Evolutionary conservation across 2,797 vertebrate species (phyloP), one percentile per base, ranked within the genome.

Genomic region (Peromyscus attwateri): DNA sequence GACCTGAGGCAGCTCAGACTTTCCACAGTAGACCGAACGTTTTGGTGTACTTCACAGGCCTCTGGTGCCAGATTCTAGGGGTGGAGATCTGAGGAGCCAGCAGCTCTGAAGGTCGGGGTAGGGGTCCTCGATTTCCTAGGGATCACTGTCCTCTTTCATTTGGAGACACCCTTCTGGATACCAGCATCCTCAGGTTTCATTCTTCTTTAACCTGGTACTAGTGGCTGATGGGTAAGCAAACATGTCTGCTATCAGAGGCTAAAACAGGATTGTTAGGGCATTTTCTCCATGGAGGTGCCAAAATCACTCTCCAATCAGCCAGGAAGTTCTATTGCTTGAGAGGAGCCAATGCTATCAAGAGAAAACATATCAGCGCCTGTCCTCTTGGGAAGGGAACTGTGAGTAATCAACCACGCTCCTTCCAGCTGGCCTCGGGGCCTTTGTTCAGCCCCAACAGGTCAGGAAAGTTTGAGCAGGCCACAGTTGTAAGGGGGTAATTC

Each of bases 301-400:
- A 98, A 99, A 99, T 99, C 98, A 97, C 97, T 97, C 98, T 98
- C 97, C 82, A 98, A 99, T 99, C 98, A 98, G 98, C 97, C 98
- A 99, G 99, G 99, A 99, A 99, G 98, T 98, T 98, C 98, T 99
- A 98, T 98, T 99, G 98, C 99, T 99, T 97, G 95, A 98, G 97
- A 98, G 99, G 98, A 99, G 98, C 98, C 98, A 98, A 97, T 95
- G 97, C 98, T 99, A 99, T 99, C 98, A 98, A 98, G 98, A 98
- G 99, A 99, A 99, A 99, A 98, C 98, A 98, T 96, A 97, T 98
- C 98, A 98, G 98, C 97, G 97, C 97, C 98, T 97, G 97, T 98
- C 98, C 96, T 98, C 98, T 98, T 97, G 98, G 99, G 99, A 99
- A 99, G 98, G 97, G 98, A 98, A 98, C 98, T 97, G 93, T 98